Evolutionary conservation across 2,888 invertebrate species (phyloP).

Genomic region (Mimachlamys varia): DNA sequence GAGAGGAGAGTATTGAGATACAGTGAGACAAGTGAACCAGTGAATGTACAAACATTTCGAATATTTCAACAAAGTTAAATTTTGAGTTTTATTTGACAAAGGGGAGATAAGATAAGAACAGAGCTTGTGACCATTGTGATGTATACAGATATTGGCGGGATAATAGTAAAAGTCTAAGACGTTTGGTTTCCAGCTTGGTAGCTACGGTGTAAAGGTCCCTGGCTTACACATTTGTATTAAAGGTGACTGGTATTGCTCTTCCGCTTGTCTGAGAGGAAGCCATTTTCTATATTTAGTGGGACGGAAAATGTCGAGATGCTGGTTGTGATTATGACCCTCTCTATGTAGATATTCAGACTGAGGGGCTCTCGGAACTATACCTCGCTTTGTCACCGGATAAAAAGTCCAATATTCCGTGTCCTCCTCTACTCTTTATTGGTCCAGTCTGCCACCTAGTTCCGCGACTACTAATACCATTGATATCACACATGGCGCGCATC

Average conservation of each 20-base stretch:
- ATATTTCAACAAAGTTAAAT: not conserved
- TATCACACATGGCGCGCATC: not conserved
- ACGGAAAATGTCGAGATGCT: constrained; percentile 16
- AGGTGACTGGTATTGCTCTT: not conserved
- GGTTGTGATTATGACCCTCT: not conserved
- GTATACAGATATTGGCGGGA: not conserved
- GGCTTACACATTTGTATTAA: not conserved
- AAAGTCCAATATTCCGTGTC: not conserved
- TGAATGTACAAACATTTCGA: not conserved
- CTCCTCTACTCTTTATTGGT: not conserved
- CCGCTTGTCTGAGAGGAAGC: not conserved
- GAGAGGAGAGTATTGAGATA: not conserved
- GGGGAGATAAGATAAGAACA: not conserved
- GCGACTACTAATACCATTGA: not conserved
- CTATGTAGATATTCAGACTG: not conserved
- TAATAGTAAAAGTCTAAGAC: not conserved
- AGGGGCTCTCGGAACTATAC: not conserved
- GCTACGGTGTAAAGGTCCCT: not conserved
- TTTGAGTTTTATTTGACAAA: not conserved
- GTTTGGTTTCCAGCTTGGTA: not conserved
- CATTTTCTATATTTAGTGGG: constrained; percentile 21
- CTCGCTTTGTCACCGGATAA: not conserved
- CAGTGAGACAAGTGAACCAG: not conserved
- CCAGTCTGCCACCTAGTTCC: not conserved
- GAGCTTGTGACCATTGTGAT: not conserved